Evolutionary conservation across 2,888 invertebrate genomes (phyloP).

Genomic region (Nomada ruficornis): DNA sequence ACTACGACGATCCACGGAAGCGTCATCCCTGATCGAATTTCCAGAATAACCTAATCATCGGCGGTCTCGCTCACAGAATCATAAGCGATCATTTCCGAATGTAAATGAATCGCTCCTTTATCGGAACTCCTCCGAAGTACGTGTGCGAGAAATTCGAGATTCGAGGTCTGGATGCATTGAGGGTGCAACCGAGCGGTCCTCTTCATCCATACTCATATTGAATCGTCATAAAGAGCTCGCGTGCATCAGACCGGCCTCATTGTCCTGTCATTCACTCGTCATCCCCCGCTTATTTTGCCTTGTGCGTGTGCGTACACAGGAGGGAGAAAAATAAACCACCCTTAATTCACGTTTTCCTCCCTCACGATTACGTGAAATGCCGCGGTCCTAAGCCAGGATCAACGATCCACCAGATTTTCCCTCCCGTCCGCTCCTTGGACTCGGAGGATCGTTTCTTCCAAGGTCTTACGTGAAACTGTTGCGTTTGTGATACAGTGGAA

Average conservation of each 20-base stretch:
- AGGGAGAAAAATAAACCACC: conserved; percentile 80
- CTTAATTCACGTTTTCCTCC: conserved; percentile 77
- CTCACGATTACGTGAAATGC: conserved; percentile 60
- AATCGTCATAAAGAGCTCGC: conserved; percentile 84
- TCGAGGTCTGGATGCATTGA: conserved; percentile 63
- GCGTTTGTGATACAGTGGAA: conserved; percentile 61
- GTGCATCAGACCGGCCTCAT: conserved; percentile 82
- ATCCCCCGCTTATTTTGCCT: conserved; percentile 78
- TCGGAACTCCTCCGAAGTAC: conserved; percentile 8
- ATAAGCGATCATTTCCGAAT: conserved; percentile 57
- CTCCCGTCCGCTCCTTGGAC: conserved; percentile 8
- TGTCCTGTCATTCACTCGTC: conserved; percentile 85
- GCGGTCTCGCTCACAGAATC: conserved; percentile 35
- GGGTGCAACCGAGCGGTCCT: conserved; percentile 63
- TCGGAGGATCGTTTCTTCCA: conserved; percentile 25
- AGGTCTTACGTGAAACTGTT: conserved; percentile 75
- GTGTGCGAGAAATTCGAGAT: conserved; percentile 65
- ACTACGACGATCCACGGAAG: conserved; percentile 8
- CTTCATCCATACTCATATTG: conserved; percentile 74
- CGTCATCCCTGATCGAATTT: conserved; percentile 41
- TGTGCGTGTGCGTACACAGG: conserved; percentile 28
- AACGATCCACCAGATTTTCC: conserved; percentile 51
- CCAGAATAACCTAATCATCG: conserved; percentile 52
- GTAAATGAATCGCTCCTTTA: conserved; percentile 58
- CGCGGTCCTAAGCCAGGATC: conserved; percentile 71